Conservation (phyloP, 2,888 invertebrate genomes). For the Sesamia inferens region DNA sequence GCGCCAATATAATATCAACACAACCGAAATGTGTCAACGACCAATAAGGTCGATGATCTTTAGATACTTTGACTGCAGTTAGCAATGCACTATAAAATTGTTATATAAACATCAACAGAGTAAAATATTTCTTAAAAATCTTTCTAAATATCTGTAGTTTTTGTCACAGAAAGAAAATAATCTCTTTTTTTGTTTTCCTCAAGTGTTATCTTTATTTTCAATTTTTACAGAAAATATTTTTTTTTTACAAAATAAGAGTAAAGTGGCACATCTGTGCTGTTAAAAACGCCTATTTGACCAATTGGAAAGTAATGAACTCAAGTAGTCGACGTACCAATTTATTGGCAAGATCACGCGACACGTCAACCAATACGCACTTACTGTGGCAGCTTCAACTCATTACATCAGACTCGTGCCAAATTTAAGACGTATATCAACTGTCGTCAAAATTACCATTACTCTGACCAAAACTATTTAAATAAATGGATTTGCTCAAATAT, state of each 20-base stretch:
- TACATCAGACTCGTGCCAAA: slow-evolving; percentile 37
- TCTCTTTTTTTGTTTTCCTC: not conserved
- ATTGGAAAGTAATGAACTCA: slow-evolving; percentile 6
- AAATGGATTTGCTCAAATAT: slow-evolving; percentile 22
- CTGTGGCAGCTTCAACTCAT: slow-evolving; percentile 20
- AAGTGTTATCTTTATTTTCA: not conserved
- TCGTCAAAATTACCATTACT: slow-evolving; percentile 25
- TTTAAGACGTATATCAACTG: slow-evolving; percentile 12
- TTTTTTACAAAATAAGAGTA: not conserved
- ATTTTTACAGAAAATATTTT: not conserved
- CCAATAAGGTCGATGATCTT: slow-evolving; percentile 73
- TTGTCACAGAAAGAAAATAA: not conserved
- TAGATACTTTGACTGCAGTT: slow-evolving; percentile 36
- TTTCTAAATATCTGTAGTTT: not conserved
- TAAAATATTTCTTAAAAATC: not conserved
- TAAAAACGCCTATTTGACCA: not conserved
- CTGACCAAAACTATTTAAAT: not conserved
- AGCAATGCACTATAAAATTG: slow-evolving; percentile 10
- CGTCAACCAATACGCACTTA: slow-evolving; percentile 2
- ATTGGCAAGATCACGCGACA: slow-evolving; percentile 21
- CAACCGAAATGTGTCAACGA: slow-evolving; percentile 67
- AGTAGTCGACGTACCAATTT: slow-evolving; percentile 5
- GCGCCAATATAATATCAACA: slow-evolving; percentile 72
- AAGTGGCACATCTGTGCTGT: not conserved
- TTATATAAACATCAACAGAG: not conserved